Evolutionary conservation across 2,797 vertebrate genomes (phyloP).

Genomic region (Euthynnus affinis): DNA sequence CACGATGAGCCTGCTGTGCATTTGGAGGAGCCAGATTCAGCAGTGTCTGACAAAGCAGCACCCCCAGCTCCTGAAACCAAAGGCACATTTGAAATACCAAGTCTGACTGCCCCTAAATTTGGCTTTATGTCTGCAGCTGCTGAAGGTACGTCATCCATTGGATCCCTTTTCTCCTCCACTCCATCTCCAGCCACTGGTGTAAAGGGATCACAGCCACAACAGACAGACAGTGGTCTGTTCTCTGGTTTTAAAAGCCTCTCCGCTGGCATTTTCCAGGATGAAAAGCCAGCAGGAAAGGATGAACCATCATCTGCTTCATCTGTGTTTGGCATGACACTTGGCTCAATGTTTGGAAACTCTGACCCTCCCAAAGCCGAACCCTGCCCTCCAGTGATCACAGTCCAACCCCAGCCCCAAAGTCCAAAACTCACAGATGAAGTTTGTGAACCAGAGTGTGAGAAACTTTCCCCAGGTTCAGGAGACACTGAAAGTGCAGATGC

Average conservation of each 20-base stretch:
- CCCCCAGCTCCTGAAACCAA: conserved; percentile 69
- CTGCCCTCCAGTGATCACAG: conserved; percentile 60
- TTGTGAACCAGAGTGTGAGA: conserved; percentile 65
- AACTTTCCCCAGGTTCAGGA: conserved; percentile 74
- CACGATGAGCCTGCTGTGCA: conserved; percentile 14
- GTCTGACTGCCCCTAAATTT: conserved; percentile 83
- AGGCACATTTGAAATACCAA: conserved; percentile 86
- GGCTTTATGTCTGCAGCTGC: conserved; percentile 85
- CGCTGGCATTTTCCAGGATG: conserved; percentile 90
- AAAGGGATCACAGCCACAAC: conserved; percentile 74
- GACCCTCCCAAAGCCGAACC: conserved; percentile 70
- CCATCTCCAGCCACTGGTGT: conserved; percentile 67
- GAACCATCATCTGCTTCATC: conserved; percentile 78
- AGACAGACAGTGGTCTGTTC: conserved; percentile 83
- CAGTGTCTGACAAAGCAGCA: conserved; percentile 46
- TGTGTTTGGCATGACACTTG: conserved; percentile 87
- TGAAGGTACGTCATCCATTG: conserved; percentile 85
- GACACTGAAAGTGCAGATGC: conserved; percentile 79
- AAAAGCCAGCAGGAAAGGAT: conserved; percentile 80
- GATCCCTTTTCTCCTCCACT: conserved; percentile 89
- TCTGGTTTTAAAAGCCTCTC: conserved; percentile 92
- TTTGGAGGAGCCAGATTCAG: conserved; percentile 27
- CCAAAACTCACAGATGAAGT: conserved; percentile 51
- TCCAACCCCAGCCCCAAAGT: conserved; percentile 71
- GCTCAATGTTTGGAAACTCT: conserved; percentile 82